These are phyloP conservation scores for Pelobates cultripes DNA, from an alignment of 2,797 vertebrate species.

Conservation along the genomic window DNA sequence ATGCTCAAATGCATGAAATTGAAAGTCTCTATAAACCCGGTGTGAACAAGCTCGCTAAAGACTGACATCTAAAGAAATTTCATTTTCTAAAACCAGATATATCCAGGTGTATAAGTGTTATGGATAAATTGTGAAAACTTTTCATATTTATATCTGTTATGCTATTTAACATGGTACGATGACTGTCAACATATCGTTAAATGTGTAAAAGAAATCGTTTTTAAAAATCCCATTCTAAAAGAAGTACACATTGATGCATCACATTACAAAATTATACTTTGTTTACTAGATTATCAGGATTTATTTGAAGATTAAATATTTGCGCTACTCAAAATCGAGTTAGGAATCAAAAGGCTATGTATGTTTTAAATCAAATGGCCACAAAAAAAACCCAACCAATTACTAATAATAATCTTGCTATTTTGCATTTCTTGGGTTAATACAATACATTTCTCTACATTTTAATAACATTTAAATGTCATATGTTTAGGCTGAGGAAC, in stretches of 20 bases:
- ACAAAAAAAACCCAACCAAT: no score
- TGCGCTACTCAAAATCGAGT: no score
- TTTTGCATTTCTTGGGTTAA: no score
- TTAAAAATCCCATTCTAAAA: not conserved
- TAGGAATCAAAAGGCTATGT: no score
- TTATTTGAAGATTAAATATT: conserved; percentile 10
- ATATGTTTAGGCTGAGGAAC: no score
- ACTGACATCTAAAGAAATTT: not conserved
- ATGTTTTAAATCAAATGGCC: no score
- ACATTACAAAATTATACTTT: not conserved
- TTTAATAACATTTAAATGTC: no score
- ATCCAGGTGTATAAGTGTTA: conserved; percentile 31
- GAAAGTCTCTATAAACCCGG: not conserved
- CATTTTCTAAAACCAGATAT: conserved; percentile 14
- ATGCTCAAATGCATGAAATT: not conserved
- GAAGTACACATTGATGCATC: not conserved
- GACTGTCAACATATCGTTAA: no score
- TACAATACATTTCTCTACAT: no score
- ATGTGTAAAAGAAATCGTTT: no score
- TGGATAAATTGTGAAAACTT: not conserved
- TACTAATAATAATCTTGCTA: no score
- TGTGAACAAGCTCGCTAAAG: conserved; percentile 1
- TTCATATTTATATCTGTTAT: conserved; percentile 21
- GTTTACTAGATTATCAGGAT: not conserved
- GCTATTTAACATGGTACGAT: no score